Evolutionary conservation across 2,113 vertebrate genomes (phyloP), one percentile per base, ranked within the genome.

Genomic region (Lasiurus cinereus): DNA sequence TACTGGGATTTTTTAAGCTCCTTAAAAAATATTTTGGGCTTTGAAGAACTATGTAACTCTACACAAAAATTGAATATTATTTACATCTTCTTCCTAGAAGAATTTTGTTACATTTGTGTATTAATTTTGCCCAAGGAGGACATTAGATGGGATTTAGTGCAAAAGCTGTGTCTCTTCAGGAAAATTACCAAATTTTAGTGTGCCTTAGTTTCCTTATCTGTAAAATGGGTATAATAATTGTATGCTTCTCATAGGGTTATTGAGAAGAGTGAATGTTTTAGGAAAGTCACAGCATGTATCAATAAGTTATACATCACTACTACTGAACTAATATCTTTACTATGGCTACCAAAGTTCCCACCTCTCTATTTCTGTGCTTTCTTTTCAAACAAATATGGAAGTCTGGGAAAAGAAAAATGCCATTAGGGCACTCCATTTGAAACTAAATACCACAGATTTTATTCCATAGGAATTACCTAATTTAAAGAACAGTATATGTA

Each of bases 1-100:
- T 64, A 59, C 22, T 74, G 82, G 83, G n/a, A 72, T 54, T 87
- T 79, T 33, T 56, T 50, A 74, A 93, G n/a, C 19, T 89, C 56
- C 59, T 12, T 16, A 76, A 73, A 73, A 85, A 70, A 33, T 33
- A 48, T 22, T 9, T 69, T 36, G 33, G 33, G n/a, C 56, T 91
- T 74, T 86, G 64, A 95, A 84, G 77, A 92, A 16, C 29, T 62
- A 29, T 5, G 21, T 5, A 80, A 22, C 19, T 46, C 36, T 31
- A 19, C 33, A 52, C 22, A 67, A 11, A 66, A 84, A 66, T 70
- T 72, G 48, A 33, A 72, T 46, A 76, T 72, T 46, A 76, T 74
- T 76, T 62, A 67, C 1, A n/a, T 54, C 19, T 59, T 36, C 4
- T 16, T 74, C 9, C 18, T 39, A 85, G 72, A 31, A 86, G 15